Base-by-base conservation (phyloP, 1,140 invertebrate genomes). In the Panulirus ornatus region DNA sequence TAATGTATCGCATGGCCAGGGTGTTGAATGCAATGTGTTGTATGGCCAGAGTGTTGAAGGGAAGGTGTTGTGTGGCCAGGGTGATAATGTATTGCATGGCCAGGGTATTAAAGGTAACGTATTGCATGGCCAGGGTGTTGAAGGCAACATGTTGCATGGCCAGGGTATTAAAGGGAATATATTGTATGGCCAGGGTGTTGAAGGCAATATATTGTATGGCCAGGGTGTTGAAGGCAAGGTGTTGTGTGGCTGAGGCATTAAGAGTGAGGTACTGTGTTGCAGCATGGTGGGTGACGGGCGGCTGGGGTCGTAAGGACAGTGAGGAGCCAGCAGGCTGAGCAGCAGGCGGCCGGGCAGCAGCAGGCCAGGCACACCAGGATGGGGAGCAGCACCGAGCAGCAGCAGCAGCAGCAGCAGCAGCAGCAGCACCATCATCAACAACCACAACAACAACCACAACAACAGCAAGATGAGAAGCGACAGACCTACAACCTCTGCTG, bases 401-500 rank as follows among this genome's bases (percentile, higher is more conserved):
- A 87, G 47, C 82, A 84, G 78, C 70, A 84, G 54, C 44, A 84
- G 16, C 44, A 66, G 19, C 54, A 71, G 38, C 58, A 54, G 54
- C 82, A 79, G 14, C 47, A 70, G 22, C 44, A 91, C 40, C 83
- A 78, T 27, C 34, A 70, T 42, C 54, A 38, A 14, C 47, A 63
- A 8, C 51, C 47, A 6, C 22, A 79, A 16, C 54, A 83, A 40
- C 27, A 34, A 14, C 51, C 51, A 40, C 81, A 88, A 9, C 86
- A 73, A 66, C 83, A 89, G 71, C 83, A 92, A 66, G 88, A 84
- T 83, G 88, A 89, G 58, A 85, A 91, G 84, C 70, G 83, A 42
- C 90, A 91, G 78, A 86, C 91, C 0, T 92, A 92, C 70, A 92
- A 90, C 66, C 85, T 91, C 34, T 92, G 87, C 73, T 92, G 91